These are phyloP conservation scores for Elmis aenea DNA, from an alignment of 2,888 invertebrate genomes.

Conservation along the genomic window DNA sequence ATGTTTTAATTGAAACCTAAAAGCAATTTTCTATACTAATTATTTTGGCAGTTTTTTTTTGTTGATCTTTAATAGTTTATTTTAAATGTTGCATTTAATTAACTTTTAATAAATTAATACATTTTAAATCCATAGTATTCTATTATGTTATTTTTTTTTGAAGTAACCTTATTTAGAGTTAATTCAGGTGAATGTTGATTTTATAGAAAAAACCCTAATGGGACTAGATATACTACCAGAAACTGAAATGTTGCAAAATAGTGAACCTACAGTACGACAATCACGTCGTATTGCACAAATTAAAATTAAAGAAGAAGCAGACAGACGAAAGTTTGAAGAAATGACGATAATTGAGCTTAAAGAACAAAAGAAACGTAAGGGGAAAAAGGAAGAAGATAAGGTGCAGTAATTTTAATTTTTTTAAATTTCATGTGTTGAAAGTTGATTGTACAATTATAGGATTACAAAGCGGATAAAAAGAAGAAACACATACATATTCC, in stretches of 20 bases:
- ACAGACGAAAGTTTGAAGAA: conserved; percentile 69
- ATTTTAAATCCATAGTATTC: conserved; percentile 1
- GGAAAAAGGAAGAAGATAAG: conserved; percentile 39
- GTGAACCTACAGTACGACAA: conserved; percentile 64
- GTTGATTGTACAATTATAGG: too few relatives aligned
- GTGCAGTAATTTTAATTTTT: conserved; percentile 21
- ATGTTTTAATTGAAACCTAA: too few relatives aligned
- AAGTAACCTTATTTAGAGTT: too few relatives aligned
- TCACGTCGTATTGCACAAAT: conserved; percentile 82
- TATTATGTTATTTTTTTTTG: conserved; percentile 5
- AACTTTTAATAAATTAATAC: too few relatives aligned
- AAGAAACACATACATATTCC: conserved; percentile 31
- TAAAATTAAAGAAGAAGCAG: conserved; percentile 81
- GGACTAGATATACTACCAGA: conserved; percentile 49
- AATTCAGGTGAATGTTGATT: too few relatives aligned
- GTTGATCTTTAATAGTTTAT: too few relatives aligned
- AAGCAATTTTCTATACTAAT: too few relatives aligned
- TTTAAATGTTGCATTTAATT: too few relatives aligned
- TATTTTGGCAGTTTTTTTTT: too few relatives aligned
- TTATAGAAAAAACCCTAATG: conserved; percentile 45
- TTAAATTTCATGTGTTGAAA: too few relatives aligned
- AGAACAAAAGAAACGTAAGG: conserved; percentile 52
- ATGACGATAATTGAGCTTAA: conserved; percentile 64
- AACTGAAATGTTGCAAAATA: conserved; percentile 28
- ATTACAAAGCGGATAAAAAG: conserved; percentile 37